Conservation (phyloP, 1,140 invertebrate species). For the Penaeus chinensis region DNA sequence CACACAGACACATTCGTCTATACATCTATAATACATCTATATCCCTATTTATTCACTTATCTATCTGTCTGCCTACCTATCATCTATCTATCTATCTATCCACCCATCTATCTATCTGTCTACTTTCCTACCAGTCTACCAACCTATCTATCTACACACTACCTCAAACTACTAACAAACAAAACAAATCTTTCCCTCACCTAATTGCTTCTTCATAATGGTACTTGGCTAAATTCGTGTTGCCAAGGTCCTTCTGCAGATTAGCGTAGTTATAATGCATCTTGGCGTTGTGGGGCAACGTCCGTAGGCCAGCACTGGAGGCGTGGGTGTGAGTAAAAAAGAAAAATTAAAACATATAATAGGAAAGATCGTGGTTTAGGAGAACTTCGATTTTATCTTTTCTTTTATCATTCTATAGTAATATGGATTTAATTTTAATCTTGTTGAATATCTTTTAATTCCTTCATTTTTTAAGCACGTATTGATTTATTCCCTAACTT, state of each 20-base stretch:
- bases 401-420: too few relatives aligned
- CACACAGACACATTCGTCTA: too few relatives aligned
- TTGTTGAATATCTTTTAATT: too few relatives aligned
- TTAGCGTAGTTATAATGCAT: constrained; percentile 93
- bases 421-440: too few relatives aligned
- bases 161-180: neutral
- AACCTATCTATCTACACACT: neutral
- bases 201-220: constrained; percentile 85
- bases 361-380: too few relatives aligned
- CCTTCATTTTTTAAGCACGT: neutral
- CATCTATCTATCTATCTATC: neutral
- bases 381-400: too few relatives aligned
- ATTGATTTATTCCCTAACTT: neutral
- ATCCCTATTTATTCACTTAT: neutral
- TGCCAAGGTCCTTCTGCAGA: constrained; percentile 80
- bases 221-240: constrained; percentile 77
- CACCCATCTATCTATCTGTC: neutral
- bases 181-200: constrained; percentile 71
- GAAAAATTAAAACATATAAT: neutral
- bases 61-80: neutral
- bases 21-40: neutral
- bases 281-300: constrained; percentile 87
- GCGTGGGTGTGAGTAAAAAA: neutral
- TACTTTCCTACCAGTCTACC: neutral
- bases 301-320: constrained; percentile 80